phyloP scores from a whole-genome alignment of 2,113 vertebrate genomes.

The Sebastes fasciatus region DNA sequence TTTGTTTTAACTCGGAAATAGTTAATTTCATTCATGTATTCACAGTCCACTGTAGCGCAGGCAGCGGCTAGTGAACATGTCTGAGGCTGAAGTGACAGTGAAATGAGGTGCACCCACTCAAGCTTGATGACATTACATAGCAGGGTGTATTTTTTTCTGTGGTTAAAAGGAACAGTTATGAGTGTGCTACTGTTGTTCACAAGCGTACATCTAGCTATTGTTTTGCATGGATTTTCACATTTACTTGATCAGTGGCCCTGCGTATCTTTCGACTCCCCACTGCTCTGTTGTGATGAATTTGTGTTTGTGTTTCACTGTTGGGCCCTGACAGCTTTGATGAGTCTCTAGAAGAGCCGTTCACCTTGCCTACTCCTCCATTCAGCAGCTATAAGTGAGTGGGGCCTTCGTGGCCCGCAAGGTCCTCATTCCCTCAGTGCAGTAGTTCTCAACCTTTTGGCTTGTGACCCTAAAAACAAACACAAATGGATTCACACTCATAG shows the following conservation, averaged over 20 bases:
- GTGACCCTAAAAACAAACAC: neutral
- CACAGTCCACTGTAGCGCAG: slow-evolving; percentile 12
- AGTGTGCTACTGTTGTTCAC: neutral
- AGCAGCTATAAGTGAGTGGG: slow-evolving; percentile 87
- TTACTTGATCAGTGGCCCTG: neutral
- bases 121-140: neutral
- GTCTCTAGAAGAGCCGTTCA: slow-evolving; percentile 81
- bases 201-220: no score
- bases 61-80: slow-evolving; percentile 23
- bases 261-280: neutral
- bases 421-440: slow-evolving; percentile 54
- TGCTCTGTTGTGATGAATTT: slow-evolving; percentile 56
- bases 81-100: slow-evolving; percentile 14
- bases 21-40: slow-evolving; percentile 50
- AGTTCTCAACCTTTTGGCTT: slow-evolving; percentile 64
- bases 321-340: slow-evolving; percentile 85
- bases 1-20: slow-evolving; percentile 21
- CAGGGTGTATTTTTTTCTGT: neutral
- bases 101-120: slow-evolving; percentile 18
- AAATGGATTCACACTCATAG: neutral
- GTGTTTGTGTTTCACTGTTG: slow-evolving; percentile 78
- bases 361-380: slow-evolving; percentile 80
- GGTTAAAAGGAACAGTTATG: slow-evolving; percentile 6
- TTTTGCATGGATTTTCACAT: neutral
- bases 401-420: slow-evolving; percentile 59